A percentile compares a stretch with the other conserved stretches of the same genome.
Conservation (phyloP, 2,888 invertebrate genomes). For the Agrochola lychnidis region DNA sequence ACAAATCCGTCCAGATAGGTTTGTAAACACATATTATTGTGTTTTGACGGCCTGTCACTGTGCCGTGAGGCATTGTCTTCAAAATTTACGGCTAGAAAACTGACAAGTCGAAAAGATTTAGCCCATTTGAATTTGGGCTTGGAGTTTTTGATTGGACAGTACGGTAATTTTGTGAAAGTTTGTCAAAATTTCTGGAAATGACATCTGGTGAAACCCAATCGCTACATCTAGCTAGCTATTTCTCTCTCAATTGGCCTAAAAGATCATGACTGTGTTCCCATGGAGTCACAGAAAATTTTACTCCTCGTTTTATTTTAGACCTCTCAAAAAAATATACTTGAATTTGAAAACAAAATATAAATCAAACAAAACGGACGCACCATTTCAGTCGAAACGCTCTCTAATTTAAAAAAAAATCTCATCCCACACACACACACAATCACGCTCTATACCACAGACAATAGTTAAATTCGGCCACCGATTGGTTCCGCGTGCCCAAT, state of each 20-base stretch:
- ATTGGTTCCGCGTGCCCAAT: constrained; percentile 71
- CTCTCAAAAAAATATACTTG: not conserved
- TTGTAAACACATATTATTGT: constrained; percentile 67
- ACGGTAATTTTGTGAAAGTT: not conserved
- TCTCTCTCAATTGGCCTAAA: too few relatives aligned
- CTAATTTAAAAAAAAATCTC: not conserved
- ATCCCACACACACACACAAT: constrained; percentile 1
- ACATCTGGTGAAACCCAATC: not conserved
- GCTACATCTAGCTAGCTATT: not conserved
- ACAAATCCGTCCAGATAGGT: constrained; percentile 66
- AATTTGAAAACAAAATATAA: too few relatives aligned
- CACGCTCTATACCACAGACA: constrained; percentile 45
- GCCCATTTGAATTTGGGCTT: not conserved
- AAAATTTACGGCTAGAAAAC: constrained; percentile 14
- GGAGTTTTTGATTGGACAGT: not conserved
- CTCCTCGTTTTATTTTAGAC: not conserved
- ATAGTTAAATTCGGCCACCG: constrained; percentile 41
- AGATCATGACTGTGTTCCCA: not conserved
- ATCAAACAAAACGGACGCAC: not conserved
- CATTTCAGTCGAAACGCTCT: not conserved
- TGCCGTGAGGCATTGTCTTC: constrained; percentile 61
- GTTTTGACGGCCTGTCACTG: constrained; percentile 68
- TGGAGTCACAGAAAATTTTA: not conserved
- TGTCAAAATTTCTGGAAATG: not conserved
- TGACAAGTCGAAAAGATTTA: constrained; percentile 18